Evolutionary conservation across 2,797 vertebrate genomes (phyloP).

Genomic region (Ispidina picta): DNA sequence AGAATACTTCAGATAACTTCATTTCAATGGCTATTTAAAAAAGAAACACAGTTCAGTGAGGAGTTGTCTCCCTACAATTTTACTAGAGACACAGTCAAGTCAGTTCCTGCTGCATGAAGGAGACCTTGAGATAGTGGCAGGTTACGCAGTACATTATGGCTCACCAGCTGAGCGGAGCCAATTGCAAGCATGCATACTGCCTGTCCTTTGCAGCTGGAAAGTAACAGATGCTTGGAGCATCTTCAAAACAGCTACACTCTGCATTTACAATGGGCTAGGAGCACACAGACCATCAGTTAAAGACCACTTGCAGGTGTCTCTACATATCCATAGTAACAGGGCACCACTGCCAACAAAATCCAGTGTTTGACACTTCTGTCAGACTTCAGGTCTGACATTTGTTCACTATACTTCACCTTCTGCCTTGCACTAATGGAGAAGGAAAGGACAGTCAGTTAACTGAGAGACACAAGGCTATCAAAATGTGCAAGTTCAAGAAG

Average conservation of each 20-base stretch:
- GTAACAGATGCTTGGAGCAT: neutral
- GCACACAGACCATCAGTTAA: neutral
- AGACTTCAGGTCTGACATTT: neutral
- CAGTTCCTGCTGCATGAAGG: neutral
- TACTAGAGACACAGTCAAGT: neutral
- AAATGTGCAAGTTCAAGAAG: neutral
- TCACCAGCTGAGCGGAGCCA: neutral
- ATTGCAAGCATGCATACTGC: neutral
- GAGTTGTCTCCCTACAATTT: neutral
- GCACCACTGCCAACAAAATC: neutral
- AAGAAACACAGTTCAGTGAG: neutral
- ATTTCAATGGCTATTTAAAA: conserved; percentile 62
- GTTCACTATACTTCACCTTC: neutral
- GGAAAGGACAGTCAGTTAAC: neutral
- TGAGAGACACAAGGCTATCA: neutral
- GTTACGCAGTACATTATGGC: neutral
- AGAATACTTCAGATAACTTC: conserved; percentile 67
- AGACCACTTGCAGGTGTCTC: neutral
- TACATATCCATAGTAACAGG: neutral
- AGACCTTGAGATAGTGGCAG: neutral
- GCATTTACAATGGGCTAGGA: neutral
- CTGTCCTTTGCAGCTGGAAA: neutral
- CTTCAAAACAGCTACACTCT: neutral
- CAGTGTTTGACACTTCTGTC: neutral
- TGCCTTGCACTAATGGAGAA: neutral